Base-by-base conservation (phyloP, 2,888 invertebrate species). In the Allygus modestus region DNA sequence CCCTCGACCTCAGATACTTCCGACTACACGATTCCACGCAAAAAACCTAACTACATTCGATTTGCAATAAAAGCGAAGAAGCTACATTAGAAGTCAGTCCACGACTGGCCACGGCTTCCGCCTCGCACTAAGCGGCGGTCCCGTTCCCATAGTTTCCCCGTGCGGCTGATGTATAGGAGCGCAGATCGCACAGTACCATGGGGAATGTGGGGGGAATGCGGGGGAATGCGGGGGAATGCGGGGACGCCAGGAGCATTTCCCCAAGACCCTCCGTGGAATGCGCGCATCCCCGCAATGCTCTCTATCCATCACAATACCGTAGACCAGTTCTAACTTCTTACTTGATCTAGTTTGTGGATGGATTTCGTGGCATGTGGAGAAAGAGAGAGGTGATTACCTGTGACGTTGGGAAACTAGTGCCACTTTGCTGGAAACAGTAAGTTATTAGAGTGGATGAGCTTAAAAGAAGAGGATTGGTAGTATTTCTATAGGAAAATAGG, bases 141-240 rank as follows among this genome's bases (percentile, higher is more conserved):
- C 58, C 58, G 58, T 58, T 58, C 58, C 58, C 58, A 58, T 58
- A 58, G 58, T 51, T 51, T 51, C 51, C 51, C 51, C 51, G 51
- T 37, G 37, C 37, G 37, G 23, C 23, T 23, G 58, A 58, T 58
- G 5, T 58, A 58, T 58, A 51, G 58, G 23, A 23, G 23, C 20
- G 12, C 2, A 2, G 2, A 20, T 58, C 15, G 7, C 58, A 11
- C 20, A 58, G 58, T 58, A 58, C 58, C 58, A n/a, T 4, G 23
- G 20, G 58, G 58, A 58, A 58, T 58, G 58, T 58, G 4, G 12
- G 58, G 58, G 58, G 23, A 58, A 20, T 11, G 1, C 23, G 58
- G 58, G 58, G 58, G 58, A 58, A 58, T 58, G 58, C 58, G 58
- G 58, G n/a, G 58, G 58, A 23, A 20, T 20, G 58, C 58, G 58